A percentile compares a stretch with the other conserved stretches of the same genome.
Conservation (phyloP, 2,113 vertebrate genomes). For the Pleuronectes platessa region DNA sequence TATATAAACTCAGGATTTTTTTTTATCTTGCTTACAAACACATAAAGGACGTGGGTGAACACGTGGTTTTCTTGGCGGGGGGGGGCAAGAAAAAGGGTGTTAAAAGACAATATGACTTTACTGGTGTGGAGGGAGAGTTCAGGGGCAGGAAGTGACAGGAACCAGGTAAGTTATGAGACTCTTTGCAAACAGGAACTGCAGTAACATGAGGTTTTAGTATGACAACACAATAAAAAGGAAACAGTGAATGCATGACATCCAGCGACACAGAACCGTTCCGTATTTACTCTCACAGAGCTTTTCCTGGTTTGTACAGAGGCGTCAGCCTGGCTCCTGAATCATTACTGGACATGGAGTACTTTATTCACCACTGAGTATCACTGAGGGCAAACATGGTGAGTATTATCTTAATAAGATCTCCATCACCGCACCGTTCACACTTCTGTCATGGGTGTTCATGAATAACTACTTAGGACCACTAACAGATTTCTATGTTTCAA, state of each 20-base stretch:
- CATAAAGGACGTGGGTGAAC: no score
- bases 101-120: neutral
- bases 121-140: neutral
- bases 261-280: neutral
- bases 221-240: neutral
- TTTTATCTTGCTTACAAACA: no score
- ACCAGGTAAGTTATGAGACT: neutral
- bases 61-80: no score
- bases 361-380: conserved; percentile 17
- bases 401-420: neutral
- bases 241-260: neutral
- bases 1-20: no score
- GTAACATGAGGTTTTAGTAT: neutral
- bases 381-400: conserved; percentile 71
- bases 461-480: conserved; percentile 1
- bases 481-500: no score
- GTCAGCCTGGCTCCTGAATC: conserved; percentile 28
- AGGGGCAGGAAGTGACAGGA: neutral
- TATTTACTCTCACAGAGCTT: conserved; percentile 15
- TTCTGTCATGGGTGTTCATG: neutral
- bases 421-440: neutral
- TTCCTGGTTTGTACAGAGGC: conserved; percentile 66
- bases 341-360: conserved; percentile 51
- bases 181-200: neutral
- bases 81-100: neutral